These are phyloP conservation scores for Eunapius fragilis DNA, from an alignment of 37 sponge, comb jelly and placozoan species.

Conservation along the genomic window DNA sequence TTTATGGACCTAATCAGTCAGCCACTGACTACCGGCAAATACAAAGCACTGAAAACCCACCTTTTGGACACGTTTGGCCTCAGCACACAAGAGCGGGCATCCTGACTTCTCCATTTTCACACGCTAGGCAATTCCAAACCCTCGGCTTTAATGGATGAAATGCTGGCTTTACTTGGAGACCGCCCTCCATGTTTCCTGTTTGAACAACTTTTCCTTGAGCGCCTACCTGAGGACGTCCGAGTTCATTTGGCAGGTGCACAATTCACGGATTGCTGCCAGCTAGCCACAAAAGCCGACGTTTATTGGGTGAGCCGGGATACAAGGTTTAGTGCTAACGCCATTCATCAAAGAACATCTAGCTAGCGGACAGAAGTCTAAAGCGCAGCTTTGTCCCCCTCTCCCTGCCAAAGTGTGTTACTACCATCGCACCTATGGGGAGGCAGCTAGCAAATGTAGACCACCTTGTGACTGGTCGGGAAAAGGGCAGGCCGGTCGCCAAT, in stretches of 20 bases:
- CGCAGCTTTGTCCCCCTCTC: not conserved
- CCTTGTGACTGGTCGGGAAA: slow-evolving; percentile 26
- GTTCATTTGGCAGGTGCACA: slow-evolving; percentile 1
- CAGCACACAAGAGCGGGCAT: slow-evolving; percentile 22
- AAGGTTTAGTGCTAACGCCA: not conserved
- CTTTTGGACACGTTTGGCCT: slow-evolving; percentile 38
- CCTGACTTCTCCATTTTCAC: not conserved
- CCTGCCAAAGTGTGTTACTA: slow-evolving; percentile 12
- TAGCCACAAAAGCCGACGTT: slow-evolving; percentile 9
- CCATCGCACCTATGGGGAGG: slow-evolving; percentile 14
- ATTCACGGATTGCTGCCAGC: not conserved
- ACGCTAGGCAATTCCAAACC: not conserved
- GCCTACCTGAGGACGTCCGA: slow-evolving; percentile 7
- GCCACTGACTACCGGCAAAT: slow-evolving; percentile 23
- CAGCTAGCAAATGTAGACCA: not conserved
- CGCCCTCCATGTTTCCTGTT: slow-evolving; percentile 21
- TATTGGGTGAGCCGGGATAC: not conserved
- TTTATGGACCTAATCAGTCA: slow-evolving; percentile 30
- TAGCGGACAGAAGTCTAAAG: not conserved
- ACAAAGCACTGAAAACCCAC: slow-evolving; percentile 21
- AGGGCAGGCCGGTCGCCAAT: slow-evolving; percentile 14
- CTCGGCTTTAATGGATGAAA: slow-evolving; percentile 25
- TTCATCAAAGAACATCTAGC: not conserved
- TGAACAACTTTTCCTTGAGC: slow-evolving; percentile 33
- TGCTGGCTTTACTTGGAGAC: slow-evolving; percentile 15